Percentiles rank a stretch among this genome's conserved stretches.
These are phyloP conservation scores for Morone chrysops DNA, from an alignment of 2,113 vertebrate genomes.

Conservation along the genomic window DNA sequence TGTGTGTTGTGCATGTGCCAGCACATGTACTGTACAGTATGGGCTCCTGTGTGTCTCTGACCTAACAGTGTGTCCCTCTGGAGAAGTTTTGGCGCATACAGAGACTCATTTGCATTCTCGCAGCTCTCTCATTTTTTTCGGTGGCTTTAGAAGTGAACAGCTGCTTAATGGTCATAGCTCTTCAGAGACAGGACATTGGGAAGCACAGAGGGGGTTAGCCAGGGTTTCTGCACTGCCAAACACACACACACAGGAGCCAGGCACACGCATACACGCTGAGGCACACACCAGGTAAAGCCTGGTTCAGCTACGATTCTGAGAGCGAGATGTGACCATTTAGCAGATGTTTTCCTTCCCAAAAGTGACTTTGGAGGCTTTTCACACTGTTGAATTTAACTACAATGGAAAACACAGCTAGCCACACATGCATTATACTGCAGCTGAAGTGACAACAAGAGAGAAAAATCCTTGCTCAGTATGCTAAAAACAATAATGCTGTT, in stretches of 20 bases:
- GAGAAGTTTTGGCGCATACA: slow-evolving; percentile 76
- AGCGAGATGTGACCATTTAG: slow-evolving; percentile 77
- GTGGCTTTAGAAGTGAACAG: slow-evolving; percentile 80
- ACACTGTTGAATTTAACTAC: slow-evolving; percentile 75
- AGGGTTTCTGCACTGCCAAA: slow-evolving; percentile 67
- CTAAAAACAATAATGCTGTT: slow-evolving; percentile 32
- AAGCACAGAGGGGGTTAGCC: slow-evolving; percentile 74
- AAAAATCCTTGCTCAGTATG: slow-evolving; percentile 34
- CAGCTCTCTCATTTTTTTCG: slow-evolving; percentile 67
- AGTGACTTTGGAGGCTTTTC: slow-evolving; percentile 75
- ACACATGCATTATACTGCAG: slow-evolving; percentile 51
- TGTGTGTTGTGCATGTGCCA: slow-evolving; percentile 37
- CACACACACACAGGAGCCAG: neutral
- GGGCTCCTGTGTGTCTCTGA: slow-evolving; percentile 59
- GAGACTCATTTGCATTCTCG: slow-evolving; percentile 81
- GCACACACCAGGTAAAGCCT: slow-evolving; percentile 73
- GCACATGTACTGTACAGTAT: slow-evolving; percentile 37
- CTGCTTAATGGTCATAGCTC: slow-evolving; percentile 85
- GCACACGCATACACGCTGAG: slow-evolving; percentile 11
- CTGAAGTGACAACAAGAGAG: slow-evolving; percentile 58
- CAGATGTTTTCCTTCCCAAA: slow-evolving; percentile 78
- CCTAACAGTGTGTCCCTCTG: slow-evolving; percentile 73
- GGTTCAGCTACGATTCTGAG: slow-evolving; percentile 56
- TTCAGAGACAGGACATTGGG: slow-evolving; percentile 82
- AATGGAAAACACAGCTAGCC: slow-evolving; percentile 70